These are phyloP conservation scores for Tokudaia tokunoshimensis DNA, from an alignment of 2,797 vertebrate species.

Conservation along the genomic window DNA sequence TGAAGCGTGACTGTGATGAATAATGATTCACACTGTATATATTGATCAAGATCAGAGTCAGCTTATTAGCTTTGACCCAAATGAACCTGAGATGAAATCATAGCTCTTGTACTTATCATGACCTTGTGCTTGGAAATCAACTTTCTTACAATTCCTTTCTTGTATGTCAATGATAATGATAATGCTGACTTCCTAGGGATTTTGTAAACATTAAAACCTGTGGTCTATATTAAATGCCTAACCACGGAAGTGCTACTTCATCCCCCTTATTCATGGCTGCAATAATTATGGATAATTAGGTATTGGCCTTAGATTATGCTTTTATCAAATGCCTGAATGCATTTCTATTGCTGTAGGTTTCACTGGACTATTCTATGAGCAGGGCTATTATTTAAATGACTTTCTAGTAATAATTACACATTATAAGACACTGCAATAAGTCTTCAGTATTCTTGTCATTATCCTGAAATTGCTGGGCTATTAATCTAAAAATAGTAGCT, in stretches of 20 bases:
- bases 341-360: conserved; percentile 64
- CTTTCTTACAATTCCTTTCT: background rate
- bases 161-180: background rate
- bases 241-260: conserved; percentile 22
- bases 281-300: conserved; percentile 71
- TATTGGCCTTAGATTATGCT: conserved; percentile 37
- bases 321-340: conserved; percentile 63
- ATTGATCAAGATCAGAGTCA: background rate
- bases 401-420: conserved; percentile 62
- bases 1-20: conserved; percentile 3
- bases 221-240: conserved; percentile 58
- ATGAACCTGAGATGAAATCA: conserved; percentile 24
- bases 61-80: background rate
- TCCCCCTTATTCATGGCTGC: conserved; percentile 33
- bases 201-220: conserved; percentile 53
- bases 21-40: background rate
- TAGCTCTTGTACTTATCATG: background rate
- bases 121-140: conserved; percentile 40
- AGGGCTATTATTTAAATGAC: conserved; percentile 63
- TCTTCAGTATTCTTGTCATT: conserved; percentile 62
- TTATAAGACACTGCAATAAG: conserved; percentile 69
- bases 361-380: conserved; percentile 23
- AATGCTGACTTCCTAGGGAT: conserved; percentile 15
- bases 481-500: conserved; percentile 60
- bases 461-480: conserved; percentile 48